These are phyloP conservation scores for Mesocricetus auratus DNA, from an alignment of 2,113 vertebrate genomes.

Conservation along the genomic window DNA sequence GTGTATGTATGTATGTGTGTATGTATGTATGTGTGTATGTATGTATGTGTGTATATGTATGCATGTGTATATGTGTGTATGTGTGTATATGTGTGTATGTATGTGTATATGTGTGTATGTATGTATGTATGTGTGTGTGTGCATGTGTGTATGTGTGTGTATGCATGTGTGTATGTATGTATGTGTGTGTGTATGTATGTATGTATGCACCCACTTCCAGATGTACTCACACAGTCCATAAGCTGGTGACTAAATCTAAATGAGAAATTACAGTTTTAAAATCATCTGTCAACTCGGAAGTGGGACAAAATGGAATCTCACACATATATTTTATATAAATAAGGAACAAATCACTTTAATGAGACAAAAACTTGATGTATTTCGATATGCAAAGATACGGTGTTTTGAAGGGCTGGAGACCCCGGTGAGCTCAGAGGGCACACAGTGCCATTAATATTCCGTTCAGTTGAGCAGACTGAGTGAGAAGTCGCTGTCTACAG, in stretches of 20 bases:
- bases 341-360: conserved; percentile 38
- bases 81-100: not conserved
- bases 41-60: not conserved
- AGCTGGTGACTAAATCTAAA: conserved; percentile 6
- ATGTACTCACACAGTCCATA: not conserved
- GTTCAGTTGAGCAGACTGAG: not conserved
- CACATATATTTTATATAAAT: conserved; percentile 17
- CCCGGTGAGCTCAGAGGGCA: not conserved
- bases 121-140: not conserved
- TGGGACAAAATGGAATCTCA: not conserved
- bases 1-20: not conserved
- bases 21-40: not conserved
- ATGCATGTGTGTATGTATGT: not conserved
- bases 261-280: conserved; percentile 34
- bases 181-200: not conserved
- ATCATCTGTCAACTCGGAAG: conserved; percentile 35
- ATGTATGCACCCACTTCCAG: not conserved
- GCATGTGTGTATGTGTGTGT: too few species aligned
- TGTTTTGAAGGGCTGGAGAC: conserved; percentile 15
- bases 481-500: not conserved
- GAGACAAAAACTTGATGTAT: conserved; percentile 29
- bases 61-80: not conserved
- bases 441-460: not conserved
- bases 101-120: fast-evolving
- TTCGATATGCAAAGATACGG: not conserved